Evolutionary conservation across 2,113 vertebrate species (phyloP).

Genomic region (Nematolebias whitei): DNA sequence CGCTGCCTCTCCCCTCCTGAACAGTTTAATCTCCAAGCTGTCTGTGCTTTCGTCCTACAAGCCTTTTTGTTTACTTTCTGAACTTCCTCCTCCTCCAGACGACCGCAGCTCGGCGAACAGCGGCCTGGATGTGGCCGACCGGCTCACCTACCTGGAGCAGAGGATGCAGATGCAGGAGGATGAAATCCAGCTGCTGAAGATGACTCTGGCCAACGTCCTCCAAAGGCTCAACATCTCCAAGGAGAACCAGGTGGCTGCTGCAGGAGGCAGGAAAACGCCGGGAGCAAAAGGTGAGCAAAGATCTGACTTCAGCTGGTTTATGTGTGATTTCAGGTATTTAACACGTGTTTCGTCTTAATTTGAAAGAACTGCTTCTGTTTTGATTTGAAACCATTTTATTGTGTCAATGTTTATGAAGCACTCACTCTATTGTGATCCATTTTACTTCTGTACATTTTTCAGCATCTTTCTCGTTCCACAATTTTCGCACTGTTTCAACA

Average conservation of each 20-base stretch:
- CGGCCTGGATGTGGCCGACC: slow-evolving; percentile 91
- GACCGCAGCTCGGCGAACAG: slow-evolving; percentile 90
- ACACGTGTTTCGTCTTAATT: no score
- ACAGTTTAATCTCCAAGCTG: no score
- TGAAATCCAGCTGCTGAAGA: slow-evolving; percentile 95
- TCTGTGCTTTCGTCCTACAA: neutral
- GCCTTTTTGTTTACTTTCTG: neutral
- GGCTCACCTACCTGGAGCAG: slow-evolving; percentile 94
- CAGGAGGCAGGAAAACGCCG: slow-evolving; percentile 74
- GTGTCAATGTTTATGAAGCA: no score
- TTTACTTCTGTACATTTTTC: no score
- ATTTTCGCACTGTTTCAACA: no score
- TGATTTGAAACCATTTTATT: no score
- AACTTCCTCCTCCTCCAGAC: slow-evolving; percentile 75
- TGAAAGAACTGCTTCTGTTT: no score
- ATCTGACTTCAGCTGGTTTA: neutral
- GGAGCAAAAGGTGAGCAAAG: slow-evolving; percentile 56
- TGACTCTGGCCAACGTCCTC: slow-evolving; percentile 92
- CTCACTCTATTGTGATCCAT: no score
- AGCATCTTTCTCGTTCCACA: no score
- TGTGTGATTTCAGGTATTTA: neutral
- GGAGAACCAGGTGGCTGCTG: slow-evolving; percentile 87
- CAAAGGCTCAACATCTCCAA: slow-evolving; percentile 92
- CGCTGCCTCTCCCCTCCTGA: no score
- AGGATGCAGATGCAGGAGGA: slow-evolving; percentile 98